Conservation (phyloP, 64 coral and sea anemone species). For the Dendronephthya gigantea region DNA sequence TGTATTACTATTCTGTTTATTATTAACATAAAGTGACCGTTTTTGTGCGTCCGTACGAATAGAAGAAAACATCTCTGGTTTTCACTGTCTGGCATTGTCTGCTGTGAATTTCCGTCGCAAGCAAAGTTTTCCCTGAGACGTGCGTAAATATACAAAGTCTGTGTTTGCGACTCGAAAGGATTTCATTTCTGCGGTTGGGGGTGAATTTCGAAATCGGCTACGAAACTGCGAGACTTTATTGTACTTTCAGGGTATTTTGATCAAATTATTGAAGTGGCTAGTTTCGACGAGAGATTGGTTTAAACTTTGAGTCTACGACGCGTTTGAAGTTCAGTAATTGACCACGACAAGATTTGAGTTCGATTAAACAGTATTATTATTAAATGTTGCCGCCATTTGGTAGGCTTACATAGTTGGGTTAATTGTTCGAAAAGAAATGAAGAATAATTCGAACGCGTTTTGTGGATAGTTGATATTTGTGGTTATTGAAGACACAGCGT, state of each 20-base stretch:
- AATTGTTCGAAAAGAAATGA: not conserved
- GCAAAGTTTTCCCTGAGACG: not conserved
- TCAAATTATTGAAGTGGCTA: not conserved
- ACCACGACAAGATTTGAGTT: not conserved
- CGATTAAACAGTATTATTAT: not conserved
- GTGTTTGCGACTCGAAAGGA: not conserved
- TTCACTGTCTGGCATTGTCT: not conserved
- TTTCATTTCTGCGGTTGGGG: not conserved
- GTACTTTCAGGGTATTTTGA: not conserved
- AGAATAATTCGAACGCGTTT: not conserved
- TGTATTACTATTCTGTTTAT: not conserved
- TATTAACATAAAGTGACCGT: not conserved
- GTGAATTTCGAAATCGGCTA: not conserved
- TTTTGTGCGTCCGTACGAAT: not conserved
- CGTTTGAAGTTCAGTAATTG: not conserved
- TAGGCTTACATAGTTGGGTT: not conserved
- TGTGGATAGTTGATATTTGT: not conserved
- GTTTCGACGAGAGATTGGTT: not conserved
- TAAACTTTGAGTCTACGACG: not conserved
- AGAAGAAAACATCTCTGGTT: not conserved
- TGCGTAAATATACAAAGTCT: not conserved
- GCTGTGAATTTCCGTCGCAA: not conserved
- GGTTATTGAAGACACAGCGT: not conserved
- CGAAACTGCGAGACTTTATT: not conserved
- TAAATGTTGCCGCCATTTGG: not conserved